phyloP scores from a whole-genome alignment of 1,140 invertebrate species.

The Temnothorax longispinosus region DNA sequence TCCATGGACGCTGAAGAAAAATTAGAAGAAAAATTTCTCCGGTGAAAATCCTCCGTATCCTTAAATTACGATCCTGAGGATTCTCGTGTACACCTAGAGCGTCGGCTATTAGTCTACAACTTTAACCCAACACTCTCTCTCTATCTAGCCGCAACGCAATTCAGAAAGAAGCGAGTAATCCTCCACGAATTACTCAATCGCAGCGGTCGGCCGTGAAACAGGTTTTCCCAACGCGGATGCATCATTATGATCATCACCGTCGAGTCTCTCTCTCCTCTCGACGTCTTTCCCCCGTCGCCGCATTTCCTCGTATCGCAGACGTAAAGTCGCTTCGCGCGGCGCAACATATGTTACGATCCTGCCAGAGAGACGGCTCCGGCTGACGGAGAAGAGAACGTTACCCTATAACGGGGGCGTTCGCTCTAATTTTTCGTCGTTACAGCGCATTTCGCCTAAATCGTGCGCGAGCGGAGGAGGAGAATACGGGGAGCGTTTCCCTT shows the following conservation, averaged over 20 bases:
- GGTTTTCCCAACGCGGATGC: background rate
- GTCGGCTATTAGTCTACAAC: background rate
- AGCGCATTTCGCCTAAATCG: background rate
- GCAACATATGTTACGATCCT: constrained; percentile 49
- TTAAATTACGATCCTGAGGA: background rate
- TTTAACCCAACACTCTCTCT: background rate
- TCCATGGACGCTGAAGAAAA: background rate
- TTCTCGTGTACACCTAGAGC: background rate
- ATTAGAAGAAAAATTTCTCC: too few species aligned
- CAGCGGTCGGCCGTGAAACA: background rate
- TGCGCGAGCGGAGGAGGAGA: background rate
- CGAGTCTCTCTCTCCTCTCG: background rate
- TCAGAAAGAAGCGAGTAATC: background rate
- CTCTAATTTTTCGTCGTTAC: background rate
- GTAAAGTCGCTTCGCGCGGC: background rate
- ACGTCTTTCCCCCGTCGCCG: background rate
- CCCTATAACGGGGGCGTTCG: background rate
- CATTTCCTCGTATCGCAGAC: background rate
- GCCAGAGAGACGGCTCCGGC: background rate
- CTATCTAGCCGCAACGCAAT: background rate
- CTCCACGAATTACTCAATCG: constrained; percentile 8
- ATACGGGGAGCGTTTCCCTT: constrained; percentile 34
- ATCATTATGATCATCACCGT: background rate
- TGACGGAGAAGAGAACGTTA: constrained; percentile 58
- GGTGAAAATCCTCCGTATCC: background rate